phyloP scores from a whole-genome alignment of 2,888 invertebrate genomes.

The Leuctra nigra region DNA sequence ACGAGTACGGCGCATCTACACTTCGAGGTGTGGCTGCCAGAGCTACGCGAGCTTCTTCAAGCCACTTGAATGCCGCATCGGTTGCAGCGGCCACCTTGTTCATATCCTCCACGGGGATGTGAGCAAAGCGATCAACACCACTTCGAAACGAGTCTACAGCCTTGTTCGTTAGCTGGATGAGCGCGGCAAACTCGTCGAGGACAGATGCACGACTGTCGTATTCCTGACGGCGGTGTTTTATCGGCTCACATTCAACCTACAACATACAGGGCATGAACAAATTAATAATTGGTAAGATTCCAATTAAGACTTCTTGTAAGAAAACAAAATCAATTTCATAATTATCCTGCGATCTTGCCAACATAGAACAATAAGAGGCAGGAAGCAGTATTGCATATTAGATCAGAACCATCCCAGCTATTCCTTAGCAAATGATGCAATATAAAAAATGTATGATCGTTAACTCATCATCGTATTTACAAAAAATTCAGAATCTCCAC shows the following conservation, averaged over 20 bases:
- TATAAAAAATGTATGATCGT: too few species aligned
- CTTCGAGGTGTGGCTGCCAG: constrained; percentile 59
- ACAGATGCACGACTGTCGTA: constrained; percentile 70
- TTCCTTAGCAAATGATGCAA: too few species aligned
- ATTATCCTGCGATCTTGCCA: too few species aligned
- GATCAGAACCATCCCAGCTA: too few species aligned
- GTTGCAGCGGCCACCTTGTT: constrained; percentile 64
- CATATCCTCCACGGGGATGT: constrained; percentile 75
- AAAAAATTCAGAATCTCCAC: too few species aligned
- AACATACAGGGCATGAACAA: constrained; percentile 35
- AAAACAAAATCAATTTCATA: too few species aligned
- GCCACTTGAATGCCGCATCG: constrained; percentile 70
- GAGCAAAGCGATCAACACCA: constrained; percentile 48
- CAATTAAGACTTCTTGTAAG: too few species aligned
- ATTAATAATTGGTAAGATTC: too few species aligned
- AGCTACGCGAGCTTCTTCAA: constrained; percentile 65
- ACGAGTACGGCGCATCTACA: constrained; percentile 67
- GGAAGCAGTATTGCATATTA: too few species aligned
- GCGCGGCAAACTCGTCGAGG: constrained; percentile 71
- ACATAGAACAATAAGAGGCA: too few species aligned
- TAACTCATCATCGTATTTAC: too few species aligned
- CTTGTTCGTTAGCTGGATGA: constrained; percentile 74
- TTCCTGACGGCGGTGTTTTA: constrained; percentile 75
- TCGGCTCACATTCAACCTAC: constrained; percentile 79
- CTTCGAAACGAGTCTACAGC: constrained; percentile 62